These are phyloP conservation scores for Meiosimyza decipiens DNA, from an alignment of 2,888 invertebrate species.

Conservation along the genomic window DNA sequence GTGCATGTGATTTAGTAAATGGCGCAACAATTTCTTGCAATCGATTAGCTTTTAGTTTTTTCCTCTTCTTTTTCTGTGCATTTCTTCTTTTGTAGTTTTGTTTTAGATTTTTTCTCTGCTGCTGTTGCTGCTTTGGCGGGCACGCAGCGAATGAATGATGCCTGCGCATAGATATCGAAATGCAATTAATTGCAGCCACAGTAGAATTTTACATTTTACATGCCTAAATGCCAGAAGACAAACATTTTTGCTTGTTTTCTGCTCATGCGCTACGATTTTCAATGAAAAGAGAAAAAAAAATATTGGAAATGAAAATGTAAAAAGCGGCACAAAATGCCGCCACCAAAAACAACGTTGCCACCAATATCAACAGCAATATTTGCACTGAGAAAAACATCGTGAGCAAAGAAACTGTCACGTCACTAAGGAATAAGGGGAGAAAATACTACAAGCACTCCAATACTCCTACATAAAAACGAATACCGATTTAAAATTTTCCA, in stretches of 20 bases:
- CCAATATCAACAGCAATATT: slow-evolving; percentile 43
- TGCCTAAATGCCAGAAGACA: slow-evolving; percentile 41
- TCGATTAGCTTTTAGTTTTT: slow-evolving; percentile 23
- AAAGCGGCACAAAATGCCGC: slow-evolving; percentile 13
- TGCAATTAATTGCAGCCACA: slow-evolving; percentile 58
- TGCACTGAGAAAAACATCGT: slow-evolving; percentile 38
- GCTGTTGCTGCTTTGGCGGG: slow-evolving; percentile 1
- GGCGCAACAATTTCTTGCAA: slow-evolving; percentile 32
- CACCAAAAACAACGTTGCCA: slow-evolving; percentile 18
- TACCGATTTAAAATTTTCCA: no score
- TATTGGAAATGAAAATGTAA: neutral
- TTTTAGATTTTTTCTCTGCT: slow-evolving; percentile 9
- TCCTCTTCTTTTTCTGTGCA: no score
- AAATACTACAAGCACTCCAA: no score
- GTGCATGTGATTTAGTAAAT: slow-evolving; percentile 15
- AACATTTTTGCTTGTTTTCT: slow-evolving; percentile 17
- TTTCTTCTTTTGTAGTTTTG: slow-evolving; percentile 1
- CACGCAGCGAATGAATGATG: slow-evolving; percentile 54
- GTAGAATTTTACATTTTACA: slow-evolving; percentile 31
- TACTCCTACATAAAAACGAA: no score
- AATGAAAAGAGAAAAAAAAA: slow-evolving; percentile 18
- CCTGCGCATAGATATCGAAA: slow-evolving; percentile 64
- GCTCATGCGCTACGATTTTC: neutral
- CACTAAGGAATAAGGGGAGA: no score
- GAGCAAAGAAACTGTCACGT: no score